Conservation (phyloP, 64 coral and sea anemone genomes). For the Hydrozoanthus tunicans region DNA sequence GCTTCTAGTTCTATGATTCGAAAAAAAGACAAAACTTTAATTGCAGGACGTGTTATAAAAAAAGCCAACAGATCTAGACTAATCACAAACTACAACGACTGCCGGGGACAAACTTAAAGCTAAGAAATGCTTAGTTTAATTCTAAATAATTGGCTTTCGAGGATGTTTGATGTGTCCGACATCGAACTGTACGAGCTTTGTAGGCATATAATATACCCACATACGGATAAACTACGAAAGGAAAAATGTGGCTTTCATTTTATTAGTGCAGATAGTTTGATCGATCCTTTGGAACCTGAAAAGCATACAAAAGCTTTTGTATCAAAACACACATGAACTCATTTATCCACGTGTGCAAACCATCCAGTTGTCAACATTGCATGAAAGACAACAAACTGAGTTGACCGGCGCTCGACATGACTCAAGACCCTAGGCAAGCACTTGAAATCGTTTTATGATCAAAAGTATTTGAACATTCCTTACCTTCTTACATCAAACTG, state of each 20-base stretch:
- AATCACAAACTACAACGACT: too few species aligned
- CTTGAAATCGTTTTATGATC: too few species aligned
- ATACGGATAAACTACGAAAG: not conserved
- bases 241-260: too few species aligned
- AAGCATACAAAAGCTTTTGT: not conserved
- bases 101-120: not conserved
- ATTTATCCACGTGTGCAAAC: conserved; percentile 35
- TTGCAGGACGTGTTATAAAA: too few species aligned
- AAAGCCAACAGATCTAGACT: too few species aligned
- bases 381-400: not conserved
- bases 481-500: conserved; percentile 60
- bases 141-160: not conserved
- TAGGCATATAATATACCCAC: not conserved
- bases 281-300: not conserved
- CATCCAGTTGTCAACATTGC: not conserved
- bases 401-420: not conserved
- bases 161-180: not conserved
- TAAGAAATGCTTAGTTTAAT: not conserved
- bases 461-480: not conserved
- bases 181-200: not conserved
- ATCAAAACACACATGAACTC: not conserved
- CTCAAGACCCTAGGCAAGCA: not conserved
- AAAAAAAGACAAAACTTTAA: too few species aligned
- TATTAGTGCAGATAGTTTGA: not conserved
- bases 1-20: too few species aligned